phyloP scores from a whole-genome alignment of 2,888 invertebrate genomes.

The Trichogramma evanescens region DNA sequence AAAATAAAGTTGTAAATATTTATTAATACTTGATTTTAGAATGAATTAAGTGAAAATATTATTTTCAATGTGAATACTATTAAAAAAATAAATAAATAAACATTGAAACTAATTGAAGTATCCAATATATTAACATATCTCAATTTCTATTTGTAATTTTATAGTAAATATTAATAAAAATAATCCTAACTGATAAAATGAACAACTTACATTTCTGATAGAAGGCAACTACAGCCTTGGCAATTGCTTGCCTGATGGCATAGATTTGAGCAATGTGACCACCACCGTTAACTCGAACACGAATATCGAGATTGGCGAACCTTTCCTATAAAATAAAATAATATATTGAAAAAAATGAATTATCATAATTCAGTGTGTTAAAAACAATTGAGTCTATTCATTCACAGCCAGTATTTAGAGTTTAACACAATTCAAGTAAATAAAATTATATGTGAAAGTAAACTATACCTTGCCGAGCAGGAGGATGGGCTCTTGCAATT shows the following conservation, averaged over 20 bases:
- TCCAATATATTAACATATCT: no score
- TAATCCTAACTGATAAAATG: background rate
- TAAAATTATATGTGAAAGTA: background rate
- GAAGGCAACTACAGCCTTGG: constrained; percentile 94
- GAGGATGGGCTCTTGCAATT: constrained; percentile 85
- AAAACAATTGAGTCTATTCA: background rate
- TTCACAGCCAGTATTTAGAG: background rate
- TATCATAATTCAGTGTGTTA: no score
- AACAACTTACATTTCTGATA: constrained; percentile 93
- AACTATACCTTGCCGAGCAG: constrained; percentile 73
- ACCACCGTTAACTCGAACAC: constrained; percentile 96
- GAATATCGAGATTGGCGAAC: constrained; percentile 94
- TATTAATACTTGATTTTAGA: background rate
- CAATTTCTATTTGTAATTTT: background rate
- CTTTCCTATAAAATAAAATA: constrained; percentile 64
- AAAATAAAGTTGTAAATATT: background rate
- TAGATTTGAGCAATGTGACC: constrained; percentile 99
- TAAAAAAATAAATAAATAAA: constrained; percentile 1
- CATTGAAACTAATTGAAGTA: background rate
- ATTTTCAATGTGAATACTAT: background rate
- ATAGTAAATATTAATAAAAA: background rate
- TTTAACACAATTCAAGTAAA: background rate
- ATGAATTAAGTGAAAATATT: no score
- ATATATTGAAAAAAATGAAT: background rate
- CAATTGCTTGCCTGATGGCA: constrained; percentile 97